phyloP scores from a whole-genome alignment of 1,140 invertebrate genomes.

The Pachyrhynchus sulphureomaculatus region DNA sequence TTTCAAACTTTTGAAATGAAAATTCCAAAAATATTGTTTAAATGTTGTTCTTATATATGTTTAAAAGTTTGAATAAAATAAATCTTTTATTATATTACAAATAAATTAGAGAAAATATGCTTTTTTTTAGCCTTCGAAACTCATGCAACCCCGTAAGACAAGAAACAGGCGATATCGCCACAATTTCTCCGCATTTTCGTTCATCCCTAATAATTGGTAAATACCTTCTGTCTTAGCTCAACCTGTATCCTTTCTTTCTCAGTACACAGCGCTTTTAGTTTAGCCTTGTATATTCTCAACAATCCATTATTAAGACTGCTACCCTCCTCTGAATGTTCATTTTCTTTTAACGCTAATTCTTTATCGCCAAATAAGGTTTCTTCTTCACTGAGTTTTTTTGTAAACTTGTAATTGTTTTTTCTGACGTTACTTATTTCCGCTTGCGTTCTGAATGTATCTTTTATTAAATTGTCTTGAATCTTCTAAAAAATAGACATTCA shows the following conservation, averaged over 20 bases:
- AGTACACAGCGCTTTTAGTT: conserved; percentile 49
- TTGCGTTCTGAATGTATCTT: conserved; percentile 25
- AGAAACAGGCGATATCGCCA: no score
- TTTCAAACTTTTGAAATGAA: no score
- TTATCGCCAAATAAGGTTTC: neutral
- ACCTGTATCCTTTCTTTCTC: conserved; percentile 52
- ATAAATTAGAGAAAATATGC: no score
- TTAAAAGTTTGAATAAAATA: no score
- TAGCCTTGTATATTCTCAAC: conserved; percentile 35
- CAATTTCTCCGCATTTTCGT: no score
- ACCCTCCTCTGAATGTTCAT: neutral
- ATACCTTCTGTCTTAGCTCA: conserved; percentile 8
- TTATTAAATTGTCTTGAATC: conserved; percentile 39
- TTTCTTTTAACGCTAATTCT: neutral
- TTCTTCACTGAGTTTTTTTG: neutral
- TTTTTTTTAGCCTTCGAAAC: no score
- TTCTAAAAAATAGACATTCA: no score
- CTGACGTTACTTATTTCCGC: conserved; percentile 7
- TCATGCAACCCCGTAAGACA: no score
- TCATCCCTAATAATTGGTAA: no score
- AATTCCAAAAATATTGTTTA: no score
- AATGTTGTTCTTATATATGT: no score
- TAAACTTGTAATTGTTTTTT: conserved; percentile 14
- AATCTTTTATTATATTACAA: no score
- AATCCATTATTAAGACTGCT: neutral